Percentiles rank a stretch among this genome's conserved stretches.
Evolutionary conservation across 2,888 invertebrate species (phyloP).

Genomic region (Gnatocerus cornutus): DNA sequence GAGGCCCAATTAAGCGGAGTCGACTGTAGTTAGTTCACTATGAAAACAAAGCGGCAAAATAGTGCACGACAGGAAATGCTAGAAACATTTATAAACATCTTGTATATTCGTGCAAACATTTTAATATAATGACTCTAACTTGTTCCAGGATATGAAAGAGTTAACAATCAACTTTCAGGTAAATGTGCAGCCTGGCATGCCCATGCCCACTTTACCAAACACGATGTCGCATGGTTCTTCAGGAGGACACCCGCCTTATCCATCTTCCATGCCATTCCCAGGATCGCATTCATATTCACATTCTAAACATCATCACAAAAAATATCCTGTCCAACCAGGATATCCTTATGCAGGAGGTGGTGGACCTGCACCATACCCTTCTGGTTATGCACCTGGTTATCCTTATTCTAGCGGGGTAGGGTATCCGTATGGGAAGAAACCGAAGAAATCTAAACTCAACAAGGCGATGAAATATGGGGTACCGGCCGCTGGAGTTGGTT

Average conservation of each 20-base stretch:
- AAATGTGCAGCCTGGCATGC: slow-evolving; percentile 19
- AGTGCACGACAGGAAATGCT: too few relatives aligned
- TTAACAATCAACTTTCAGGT: slow-evolving; percentile 25
- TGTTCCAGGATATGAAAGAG: too few relatives aligned
- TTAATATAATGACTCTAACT: too few relatives aligned
- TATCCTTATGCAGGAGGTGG: slow-evolving; percentile 15
- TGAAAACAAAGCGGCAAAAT: too few relatives aligned
- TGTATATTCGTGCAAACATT: too few relatives aligned
- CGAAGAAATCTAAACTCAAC: slow-evolving; percentile 58
- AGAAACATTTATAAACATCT: too few relatives aligned
- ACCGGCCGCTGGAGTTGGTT: slow-evolving; percentile 70
- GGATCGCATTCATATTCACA: background rate
- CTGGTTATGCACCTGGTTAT: slow-evolving; percentile 30
- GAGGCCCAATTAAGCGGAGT: too few relatives aligned
- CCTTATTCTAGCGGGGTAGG: slow-evolving; percentile 33
- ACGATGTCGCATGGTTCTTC: slow-evolving; percentile 12
- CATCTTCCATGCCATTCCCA: slow-evolving; percentile 22
- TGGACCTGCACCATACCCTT: slow-evolving; percentile 9
- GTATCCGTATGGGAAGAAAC: slow-evolving; percentile 41
- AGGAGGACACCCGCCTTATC: background rate
- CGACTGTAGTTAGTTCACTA: too few relatives aligned
- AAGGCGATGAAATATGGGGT: slow-evolving; percentile 71
- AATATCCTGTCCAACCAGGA: slow-evolving; percentile 15
- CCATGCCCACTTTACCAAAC: slow-evolving; percentile 43
- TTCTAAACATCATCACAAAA: slow-evolving; percentile 6